Evolutionary conservation across 2,797 vertebrate genomes (phyloP), one percentile per base, ranked within the genome.

Genomic region (Tachyglossus aculeatus): DNA sequence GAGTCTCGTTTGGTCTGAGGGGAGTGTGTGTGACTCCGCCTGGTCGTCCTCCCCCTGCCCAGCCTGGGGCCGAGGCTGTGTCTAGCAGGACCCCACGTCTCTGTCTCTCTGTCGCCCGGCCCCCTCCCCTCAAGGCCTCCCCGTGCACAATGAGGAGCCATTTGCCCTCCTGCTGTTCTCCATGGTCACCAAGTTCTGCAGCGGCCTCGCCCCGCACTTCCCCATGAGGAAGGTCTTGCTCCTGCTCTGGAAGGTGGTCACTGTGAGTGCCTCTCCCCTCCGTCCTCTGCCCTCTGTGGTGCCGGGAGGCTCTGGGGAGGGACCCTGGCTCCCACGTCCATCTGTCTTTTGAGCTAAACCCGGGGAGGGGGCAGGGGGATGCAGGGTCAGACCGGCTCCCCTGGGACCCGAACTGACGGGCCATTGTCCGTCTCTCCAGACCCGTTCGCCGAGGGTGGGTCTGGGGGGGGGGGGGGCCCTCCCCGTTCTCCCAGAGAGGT

Each of bases 141-240:
- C 96, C 0, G 83, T 95, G 66, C 95, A 95, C 82, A 88, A 94
- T 0, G 96, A 97, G 13, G 97, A 98, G 79, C 96, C 97, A 0
- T 97, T 99, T 50, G 94, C 96, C 24, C 92, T 98, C 62, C 91
- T 98, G 67, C 97, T 99, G 53, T 98, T 99, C 90, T 95, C 94
- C 29, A 97, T 98, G 96, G 95, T 98, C 74, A 96, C 95, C 86
- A 98, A 97, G 82, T 98, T 98, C 92, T 98, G 97, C 93, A 97
- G 96, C 39, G 97, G 97, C 84, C 94, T 95, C 0, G 95, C 96
- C 3, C 96, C 97, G 0, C 96, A 98, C 86, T 98, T 98, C 81
- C 97, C 97, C 72, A 96, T 98, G 94, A 98, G 97, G 93, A 98
- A 98, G 86, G 96, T 98, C 1, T 91, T 98, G 4, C 94, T 98